Evolutionary conservation across 2,888 invertebrate species (phyloP), one percentile per base, ranked within the genome.

Genomic region (Phytoseiulus persimilis): DNA sequence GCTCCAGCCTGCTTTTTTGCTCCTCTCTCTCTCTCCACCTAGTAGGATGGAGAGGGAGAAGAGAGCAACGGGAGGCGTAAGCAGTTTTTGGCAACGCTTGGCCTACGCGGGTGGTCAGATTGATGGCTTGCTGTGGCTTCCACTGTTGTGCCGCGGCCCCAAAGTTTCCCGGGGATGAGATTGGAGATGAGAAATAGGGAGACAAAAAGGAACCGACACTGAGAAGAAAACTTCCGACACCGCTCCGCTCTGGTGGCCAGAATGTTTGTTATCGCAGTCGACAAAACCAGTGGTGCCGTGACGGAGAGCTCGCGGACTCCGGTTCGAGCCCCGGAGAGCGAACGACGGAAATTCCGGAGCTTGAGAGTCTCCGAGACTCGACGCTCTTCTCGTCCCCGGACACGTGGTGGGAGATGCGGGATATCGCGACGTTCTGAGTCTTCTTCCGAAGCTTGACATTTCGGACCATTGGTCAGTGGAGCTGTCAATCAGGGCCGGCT

Each of bases 21-120:
- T 23, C 65, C 18, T 28, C 65, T 65, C 65, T 2, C 65, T 18
- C 65, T 14, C 65, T 2, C 39, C 39, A 6, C 39, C 18, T 2
- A 11, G 65, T 28, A 14, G 65, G 65, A 28, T 46, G 14, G 46
- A 65, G 39, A 65, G 18, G 18, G 65, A 65, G 18, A 65, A 18
- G 18, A 65, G 18, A 23, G 65, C 84, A 84, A 23, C 39, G 45
- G 87, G 87, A 33, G 33, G 32, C 32, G 87, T 87, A 87, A 87
- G 87, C 87, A 87, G 87, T 87, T 87, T 87, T 87, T 87, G 39
- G 87, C 87, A 33, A 87, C 87, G 87, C 33, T 87, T 87, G 87
- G 87, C 31, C 87, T 28, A n/a, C n/a, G 31, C 39, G 87, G 39
- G 87, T 87, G 87, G 87, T 18, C 65, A 18, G 65, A 65, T 65